Evolutionary conservation across 2,113 vertebrate genomes (phyloP), one percentile per base, ranked within the genome.

Genomic region (Erpornis zantholeuca): DNA sequence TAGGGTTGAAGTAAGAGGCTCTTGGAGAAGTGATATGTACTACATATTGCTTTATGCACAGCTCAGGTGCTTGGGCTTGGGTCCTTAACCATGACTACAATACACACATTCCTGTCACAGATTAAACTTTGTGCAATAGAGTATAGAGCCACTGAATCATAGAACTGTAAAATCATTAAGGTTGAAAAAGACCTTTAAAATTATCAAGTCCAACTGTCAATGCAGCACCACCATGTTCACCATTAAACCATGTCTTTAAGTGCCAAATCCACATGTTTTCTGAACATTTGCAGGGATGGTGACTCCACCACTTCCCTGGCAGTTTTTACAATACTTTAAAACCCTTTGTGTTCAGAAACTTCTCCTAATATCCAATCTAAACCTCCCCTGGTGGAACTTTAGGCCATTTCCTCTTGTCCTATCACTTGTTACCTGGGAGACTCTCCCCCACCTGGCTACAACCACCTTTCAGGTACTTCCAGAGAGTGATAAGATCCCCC

Each of bases 401-500:
- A 36, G 27, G 10, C 15, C 15, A 28, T 65, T 72, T 50, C 9
- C 8, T 33, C 22, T 42, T 19, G 6, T 57, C 14, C 15, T 49
- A 1, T 73, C 15, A 20, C 14, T 33, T 23, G 2, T 33, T 50
- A 23, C 25, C 11, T 36, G 27, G 31, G 25, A 35, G 8, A 50
- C 15, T 0, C 0, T 4, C 1, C 8, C 7, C 7, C 15, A 15
- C 4, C 14, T 65, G 31, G 5, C 22, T 57, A 28, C 31, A 57
- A 11, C 3, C 25, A 36, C 31, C 10, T 65, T 72, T 65, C 18
- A 52, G 33, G 15, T 65, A 6, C 10, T 59, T 65, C 21, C 28
- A 36, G 31, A 44, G 12, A 36, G 8, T 7, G 36, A 11, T 42
- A 50, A 44, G 6, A 14, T 66, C 23, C 5, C 16, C 11, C 11